Evolutionary conservation across 2,797 vertebrate species (phyloP).

Genomic region (Pitangus sulphuratus): DNA sequence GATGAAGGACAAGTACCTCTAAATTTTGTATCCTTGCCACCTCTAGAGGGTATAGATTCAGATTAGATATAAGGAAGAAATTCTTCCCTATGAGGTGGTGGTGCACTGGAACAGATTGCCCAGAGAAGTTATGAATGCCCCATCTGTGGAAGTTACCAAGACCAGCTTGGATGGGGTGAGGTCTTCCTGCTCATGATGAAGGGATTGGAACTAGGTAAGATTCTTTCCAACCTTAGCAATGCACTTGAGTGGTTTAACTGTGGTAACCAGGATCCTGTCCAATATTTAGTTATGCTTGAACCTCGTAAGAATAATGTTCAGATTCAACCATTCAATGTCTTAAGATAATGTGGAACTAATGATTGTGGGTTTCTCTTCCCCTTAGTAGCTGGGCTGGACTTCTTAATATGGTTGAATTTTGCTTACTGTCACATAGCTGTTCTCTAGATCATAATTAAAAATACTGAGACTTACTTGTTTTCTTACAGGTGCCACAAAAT

Average conservation of each 20-base stretch:
- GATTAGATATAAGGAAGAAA: neutral
- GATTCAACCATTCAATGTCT: neutral
- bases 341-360: neutral
- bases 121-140: neutral
- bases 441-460: neutral
- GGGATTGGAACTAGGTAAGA: neutral
- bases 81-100: rapidly evolving
- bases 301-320: neutral
- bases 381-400: neutral
- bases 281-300: neutral
- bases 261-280: neutral
- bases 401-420: neutral
- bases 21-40: neutral
- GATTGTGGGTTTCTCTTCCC: rapidly evolving
- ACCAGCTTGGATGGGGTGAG: neutral
- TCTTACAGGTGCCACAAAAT: constrained; percentile 88
- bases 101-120: no score
- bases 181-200: neutral
- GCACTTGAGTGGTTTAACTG: neutral
- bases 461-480: constrained; percentile 51
- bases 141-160: neutral
- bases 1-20: neutral
- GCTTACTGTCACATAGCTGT: neutral
- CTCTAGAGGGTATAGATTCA: neutral
- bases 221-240: neutral